Conservation (phyloP, 2,888 invertebrate species). For the Ennomos erosarius region DNA sequence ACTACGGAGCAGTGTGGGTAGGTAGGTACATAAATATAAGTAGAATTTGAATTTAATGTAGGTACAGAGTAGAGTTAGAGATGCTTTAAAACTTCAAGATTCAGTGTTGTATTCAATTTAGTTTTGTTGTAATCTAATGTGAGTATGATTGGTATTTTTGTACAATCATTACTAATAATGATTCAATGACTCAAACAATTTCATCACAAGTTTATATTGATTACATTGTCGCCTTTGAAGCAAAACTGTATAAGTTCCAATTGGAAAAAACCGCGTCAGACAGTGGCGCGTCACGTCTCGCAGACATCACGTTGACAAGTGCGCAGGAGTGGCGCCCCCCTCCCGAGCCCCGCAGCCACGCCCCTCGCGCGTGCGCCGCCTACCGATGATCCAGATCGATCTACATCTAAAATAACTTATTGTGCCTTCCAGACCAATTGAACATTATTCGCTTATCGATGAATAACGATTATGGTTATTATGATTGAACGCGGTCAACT, state of each 20-base stretch:
- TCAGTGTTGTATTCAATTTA: no score
- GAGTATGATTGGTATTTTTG: no score
- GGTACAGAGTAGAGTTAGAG: no score
- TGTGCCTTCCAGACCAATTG: constrained; percentile 45
- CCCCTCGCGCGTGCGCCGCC: constrained; percentile 70
- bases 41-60: no score
- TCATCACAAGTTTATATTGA: neutral
- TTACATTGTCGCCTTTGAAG: constrained; percentile 3
- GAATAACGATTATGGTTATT: constrained; percentile 28
- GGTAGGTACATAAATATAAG: no score
- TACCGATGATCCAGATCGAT: constrained; percentile 74
- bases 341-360: constrained; percentile 60
- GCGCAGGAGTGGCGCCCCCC: constrained; percentile 69
- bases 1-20: no score
- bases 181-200: neutral
- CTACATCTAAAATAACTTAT: constrained; percentile 62
- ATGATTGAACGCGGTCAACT: constrained; percentile 31
- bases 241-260: constrained; percentile 27
- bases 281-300: constrained; percentile 56
- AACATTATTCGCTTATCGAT: constrained; percentile 38
- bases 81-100: no score
- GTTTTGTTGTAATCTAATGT: no score
- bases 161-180: neutral
- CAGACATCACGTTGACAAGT: constrained; percentile 68
- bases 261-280: constrained; percentile 45